A percentile compares a stretch with the other conserved stretches of the same genome.
Evolutionary conservation across 2,888 invertebrate species (phyloP).

Genomic region (Drosophila maculinotata): DNA sequence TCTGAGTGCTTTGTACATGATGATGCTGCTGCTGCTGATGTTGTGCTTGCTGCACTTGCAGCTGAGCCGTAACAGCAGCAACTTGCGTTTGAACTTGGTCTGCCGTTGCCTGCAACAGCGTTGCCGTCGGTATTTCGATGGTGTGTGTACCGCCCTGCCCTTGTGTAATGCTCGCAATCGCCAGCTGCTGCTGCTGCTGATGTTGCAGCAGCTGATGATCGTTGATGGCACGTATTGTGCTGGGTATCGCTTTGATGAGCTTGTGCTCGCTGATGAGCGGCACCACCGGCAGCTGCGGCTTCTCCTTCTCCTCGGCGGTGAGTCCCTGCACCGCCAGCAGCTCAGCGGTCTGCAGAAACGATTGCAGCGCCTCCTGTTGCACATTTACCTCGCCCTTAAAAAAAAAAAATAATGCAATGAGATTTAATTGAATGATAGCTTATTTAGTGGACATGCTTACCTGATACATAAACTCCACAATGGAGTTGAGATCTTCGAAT

Average conservation of each 20-base stretch:
- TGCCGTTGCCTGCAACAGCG: slow-evolving; percentile 78
- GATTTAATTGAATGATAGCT: no score
- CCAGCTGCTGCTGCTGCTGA: slow-evolving; percentile 63
- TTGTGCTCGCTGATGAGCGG: slow-evolving; percentile 82
- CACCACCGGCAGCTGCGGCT: slow-evolving; percentile 79
- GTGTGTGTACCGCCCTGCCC: slow-evolving; percentile 79
- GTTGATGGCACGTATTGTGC: slow-evolving; percentile 83
- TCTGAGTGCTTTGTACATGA: slow-evolving; percentile 82
- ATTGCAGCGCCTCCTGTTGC: slow-evolving; percentile 91
- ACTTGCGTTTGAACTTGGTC: slow-evolving; percentile 71
- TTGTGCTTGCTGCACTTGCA: slow-evolving; percentile 60
- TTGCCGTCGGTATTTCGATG: slow-evolving; percentile 82
- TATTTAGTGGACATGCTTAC: no score
- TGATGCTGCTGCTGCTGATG: slow-evolving; percentile 72
- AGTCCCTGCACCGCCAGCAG: slow-evolving; percentile 91
- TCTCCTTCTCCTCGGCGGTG: slow-evolving; percentile 86
- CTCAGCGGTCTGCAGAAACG: slow-evolving; percentile 92
- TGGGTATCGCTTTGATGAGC: slow-evolving; percentile 84
- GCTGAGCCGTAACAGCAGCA: slow-evolving; percentile 61
- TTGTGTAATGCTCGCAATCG: slow-evolving; percentile 64
- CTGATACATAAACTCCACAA: slow-evolving; percentile 92
- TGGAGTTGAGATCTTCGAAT: slow-evolving; percentile 91
- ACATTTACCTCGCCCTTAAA: slow-evolving; percentile 91
- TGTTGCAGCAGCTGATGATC: slow-evolving; percentile 67
- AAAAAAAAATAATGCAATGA: not conserved